Evolutionary conservation across 1,140 invertebrate genomes (phyloP).

Genomic region (Pogonomyrmex barbatus): DNA sequence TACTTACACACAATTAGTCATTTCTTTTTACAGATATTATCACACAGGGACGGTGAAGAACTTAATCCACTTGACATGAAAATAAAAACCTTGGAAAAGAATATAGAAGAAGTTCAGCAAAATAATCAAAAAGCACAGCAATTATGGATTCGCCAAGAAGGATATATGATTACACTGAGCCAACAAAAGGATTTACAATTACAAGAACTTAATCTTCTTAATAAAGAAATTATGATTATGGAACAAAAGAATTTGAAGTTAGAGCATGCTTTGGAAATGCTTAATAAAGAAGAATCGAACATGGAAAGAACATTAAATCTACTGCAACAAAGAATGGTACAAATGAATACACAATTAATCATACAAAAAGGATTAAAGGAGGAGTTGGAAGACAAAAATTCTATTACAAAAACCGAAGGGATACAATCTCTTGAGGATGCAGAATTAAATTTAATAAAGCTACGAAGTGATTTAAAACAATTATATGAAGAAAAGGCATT

Average conservation of each 20-base stretch:
- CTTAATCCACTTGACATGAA: constrained; percentile 86
- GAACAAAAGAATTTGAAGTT: constrained; percentile 91
- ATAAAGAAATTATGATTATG: constrained; percentile 91
- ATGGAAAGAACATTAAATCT: constrained; percentile 88
- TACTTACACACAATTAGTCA: not conserved
- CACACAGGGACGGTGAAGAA: constrained; percentile 80
- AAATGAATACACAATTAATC: constrained; percentile 88
- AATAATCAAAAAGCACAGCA: constrained; percentile 89
- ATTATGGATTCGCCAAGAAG: constrained; percentile 91
- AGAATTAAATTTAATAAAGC: constrained; percentile 88
- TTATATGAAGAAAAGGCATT: constrained; percentile 89
- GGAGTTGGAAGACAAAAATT: constrained; percentile 88
- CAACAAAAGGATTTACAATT: constrained; percentile 89
- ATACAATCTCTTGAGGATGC: constrained; percentile 86
- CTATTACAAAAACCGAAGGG: constrained; percentile 87
- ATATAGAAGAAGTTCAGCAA: constrained; percentile 87
- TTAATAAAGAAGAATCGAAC: constrained; percentile 86
- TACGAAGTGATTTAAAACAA: constrained; percentile 89
- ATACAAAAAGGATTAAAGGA: constrained; percentile 88
- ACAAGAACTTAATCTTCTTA: constrained; percentile 88
- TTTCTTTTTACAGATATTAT: constrained; percentile 76
- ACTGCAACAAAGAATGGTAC: constrained; percentile 87
- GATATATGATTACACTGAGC: constrained; percentile 89
- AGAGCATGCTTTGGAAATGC: constrained; percentile 88
- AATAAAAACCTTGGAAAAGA: constrained; percentile 88